Percentiles rank a stretch among this genome's conserved stretches.
Evolutionary conservation across 2,113 vertebrate genomes (phyloP).

Genomic region (Chlorocebus sabaeus): DNA sequence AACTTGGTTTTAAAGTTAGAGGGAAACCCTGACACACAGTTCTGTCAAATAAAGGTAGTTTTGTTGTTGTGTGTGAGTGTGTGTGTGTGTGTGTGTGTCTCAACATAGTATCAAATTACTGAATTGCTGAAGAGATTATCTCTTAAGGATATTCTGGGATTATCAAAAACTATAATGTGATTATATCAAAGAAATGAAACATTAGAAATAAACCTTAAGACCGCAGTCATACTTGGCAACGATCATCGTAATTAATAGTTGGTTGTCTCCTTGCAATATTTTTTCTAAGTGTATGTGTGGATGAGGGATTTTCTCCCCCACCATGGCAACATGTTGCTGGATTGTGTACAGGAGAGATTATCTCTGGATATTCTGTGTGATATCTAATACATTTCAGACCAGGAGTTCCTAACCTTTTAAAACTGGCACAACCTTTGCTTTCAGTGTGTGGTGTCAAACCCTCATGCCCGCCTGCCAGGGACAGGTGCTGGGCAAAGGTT

Average conservation of each 20-base stretch:
- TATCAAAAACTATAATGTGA: not conserved
- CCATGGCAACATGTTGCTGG: rapidly evolving
- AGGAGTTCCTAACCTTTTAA: slow-evolving; percentile 13
- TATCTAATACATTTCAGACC: not conserved
- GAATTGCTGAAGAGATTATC: not conserved
- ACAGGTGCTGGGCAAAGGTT: not conserved
- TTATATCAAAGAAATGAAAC: not conserved
- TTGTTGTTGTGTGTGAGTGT: not conserved
- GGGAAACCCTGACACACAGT: not conserved
- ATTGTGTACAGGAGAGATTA: not conserved
- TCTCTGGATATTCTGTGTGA: not conserved
- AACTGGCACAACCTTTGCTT: not conserved
- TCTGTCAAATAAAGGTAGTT: not conserved
- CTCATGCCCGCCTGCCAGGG: not conserved
- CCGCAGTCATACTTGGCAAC: not conserved
- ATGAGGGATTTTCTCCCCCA: not conserved
- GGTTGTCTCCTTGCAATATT: not conserved
- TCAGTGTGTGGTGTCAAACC: not conserved
- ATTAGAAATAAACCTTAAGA: not conserved
- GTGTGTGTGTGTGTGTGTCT: not conserved
- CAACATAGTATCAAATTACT: not conserved
- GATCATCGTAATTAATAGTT: not conserved
- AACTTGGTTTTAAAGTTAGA: not conserved
- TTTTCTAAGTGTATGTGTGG: not conserved
- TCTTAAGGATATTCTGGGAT: not conserved